Percentiles rank a stretch among this genome's conserved stretches.
These are phyloP conservation scores for Pseudeuparius sepicola DNA, from an alignment of 2,888 invertebrate species.

Conservation along the genomic window DNA sequence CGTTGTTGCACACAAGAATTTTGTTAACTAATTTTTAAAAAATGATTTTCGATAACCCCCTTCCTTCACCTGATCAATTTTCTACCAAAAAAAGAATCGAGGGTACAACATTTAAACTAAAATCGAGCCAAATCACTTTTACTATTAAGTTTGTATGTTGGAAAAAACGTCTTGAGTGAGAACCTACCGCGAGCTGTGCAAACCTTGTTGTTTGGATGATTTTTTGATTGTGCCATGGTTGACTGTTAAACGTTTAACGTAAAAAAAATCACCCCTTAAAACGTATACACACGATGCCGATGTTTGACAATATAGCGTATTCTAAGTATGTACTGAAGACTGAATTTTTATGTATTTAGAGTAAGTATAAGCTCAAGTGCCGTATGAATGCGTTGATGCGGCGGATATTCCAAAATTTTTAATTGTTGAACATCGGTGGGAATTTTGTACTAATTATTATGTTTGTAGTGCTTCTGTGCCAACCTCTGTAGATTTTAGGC, in stretches of 20 bases:
- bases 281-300: constrained; percentile 29
- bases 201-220: constrained; percentile 30
- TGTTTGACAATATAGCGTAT: constrained; percentile 33
- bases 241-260: constrained; percentile 32
- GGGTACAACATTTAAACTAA: too few relatives aligned
- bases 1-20: too few relatives aligned
- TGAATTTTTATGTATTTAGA: constrained; percentile 29
- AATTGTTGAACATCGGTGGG: constrained; percentile 33
- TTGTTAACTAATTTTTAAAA: too few relatives aligned
- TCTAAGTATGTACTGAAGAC: constrained; percentile 31
- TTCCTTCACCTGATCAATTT: too few relatives aligned
- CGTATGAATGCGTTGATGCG: constrained; percentile 24
- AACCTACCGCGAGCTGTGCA: not conserved
- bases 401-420: constrained; percentile 19
- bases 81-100: too few relatives aligned
- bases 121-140: too few relatives aligned
- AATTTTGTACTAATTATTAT: constrained; percentile 18
- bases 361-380: constrained; percentile 30
- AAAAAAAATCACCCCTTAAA: constrained; percentile 28
- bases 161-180: too few relatives aligned
- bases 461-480: constrained; percentile 17
- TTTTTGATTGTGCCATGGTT: constrained; percentile 37
- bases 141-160: too few relatives aligned
- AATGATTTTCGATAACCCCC: too few relatives aligned
- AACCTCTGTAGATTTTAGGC: constrained; percentile 20